Evolutionary conservation across 2,888 invertebrate genomes (phyloP).

Genomic region (Ernsta delagoae): DNA sequence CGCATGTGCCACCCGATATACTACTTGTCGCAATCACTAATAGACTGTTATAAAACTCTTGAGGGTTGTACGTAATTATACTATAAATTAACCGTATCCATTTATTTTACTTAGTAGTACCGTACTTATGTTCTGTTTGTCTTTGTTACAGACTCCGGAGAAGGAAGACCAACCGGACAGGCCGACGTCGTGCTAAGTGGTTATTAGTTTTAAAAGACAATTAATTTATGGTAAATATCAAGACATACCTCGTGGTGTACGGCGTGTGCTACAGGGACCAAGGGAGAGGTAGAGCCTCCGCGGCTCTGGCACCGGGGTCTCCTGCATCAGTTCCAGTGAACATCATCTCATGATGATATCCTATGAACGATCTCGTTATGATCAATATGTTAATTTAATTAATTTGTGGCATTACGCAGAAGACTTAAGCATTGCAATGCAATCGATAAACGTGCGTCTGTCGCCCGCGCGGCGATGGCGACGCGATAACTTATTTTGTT

Average conservation of each 20-base stretch:
- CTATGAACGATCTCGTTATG: conserved; percentile 83
- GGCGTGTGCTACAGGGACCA: no score
- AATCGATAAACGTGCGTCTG: conserved; percentile 53
- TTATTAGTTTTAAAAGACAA: conserved; percentile 66
- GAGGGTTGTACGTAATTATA: conserved; percentile 47
- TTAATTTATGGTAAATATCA: conserved; percentile 70
- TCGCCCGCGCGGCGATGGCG: conserved; percentile 41
- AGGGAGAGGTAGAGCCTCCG: no score
- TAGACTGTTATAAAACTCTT: conserved; percentile 54
- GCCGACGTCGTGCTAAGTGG: conserved; percentile 76
- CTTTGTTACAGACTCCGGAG: conserved; percentile 87
- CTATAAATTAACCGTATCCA: conserved; percentile 12
- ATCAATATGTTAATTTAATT: conserved; percentile 71
- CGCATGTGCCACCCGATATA: conserved; percentile 67
- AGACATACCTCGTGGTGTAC: no score
- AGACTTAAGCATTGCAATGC: conserved; percentile 81
- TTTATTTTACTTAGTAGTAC: conserved; percentile 10
- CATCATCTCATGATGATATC: conserved; percentile 78
- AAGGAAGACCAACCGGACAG: conserved; percentile 87
- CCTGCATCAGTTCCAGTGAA: conserved; percentile 72
- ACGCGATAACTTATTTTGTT: conserved; percentile 71
- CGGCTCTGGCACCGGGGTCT: conserved; percentile 46
- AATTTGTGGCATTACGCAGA: conserved; percentile 81
- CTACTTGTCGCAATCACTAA: conserved; percentile 73
- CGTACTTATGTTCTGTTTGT: conserved; percentile 55